Percentiles rank a stretch among this genome's conserved stretches.
Conservation (phyloP, 2,888 invertebrate species). For the Drosophila limbata region DNA sequence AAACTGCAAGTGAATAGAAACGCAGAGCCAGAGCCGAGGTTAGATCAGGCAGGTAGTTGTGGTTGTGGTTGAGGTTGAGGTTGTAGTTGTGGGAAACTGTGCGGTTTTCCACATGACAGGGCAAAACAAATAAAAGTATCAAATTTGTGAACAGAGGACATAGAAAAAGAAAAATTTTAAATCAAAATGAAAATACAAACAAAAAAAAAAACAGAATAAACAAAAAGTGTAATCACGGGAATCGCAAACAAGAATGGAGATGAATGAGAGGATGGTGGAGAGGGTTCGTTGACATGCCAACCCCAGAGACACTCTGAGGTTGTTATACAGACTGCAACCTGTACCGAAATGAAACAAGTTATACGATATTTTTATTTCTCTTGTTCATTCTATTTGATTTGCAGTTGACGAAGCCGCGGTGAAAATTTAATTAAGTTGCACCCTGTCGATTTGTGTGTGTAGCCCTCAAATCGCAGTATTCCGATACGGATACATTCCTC, state of each 20-base stretch:
- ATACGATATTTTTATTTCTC: slow-evolving; percentile 75
- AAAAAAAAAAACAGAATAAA: slow-evolving; percentile 11
- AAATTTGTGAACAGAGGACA: slow-evolving; percentile 50
- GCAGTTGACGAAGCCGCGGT: slow-evolving; percentile 78
- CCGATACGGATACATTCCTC: slow-evolving; percentile 27
- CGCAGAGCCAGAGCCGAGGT: slow-evolving; percentile 15
- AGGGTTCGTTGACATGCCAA: slow-evolving; percentile 66
- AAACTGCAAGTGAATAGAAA: slow-evolving; percentile 72
- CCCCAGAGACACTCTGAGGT: slow-evolving; percentile 41
- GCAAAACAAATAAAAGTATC: slow-evolving; percentile 75
- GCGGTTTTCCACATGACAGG: slow-evolving; percentile 65
- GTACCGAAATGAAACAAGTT: slow-evolving; percentile 73
- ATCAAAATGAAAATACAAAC: slow-evolving; percentile 21
- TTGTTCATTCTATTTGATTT: slow-evolving; percentile 44
- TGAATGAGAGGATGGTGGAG: slow-evolving; percentile 8
- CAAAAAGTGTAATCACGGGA: slow-evolving; percentile 67
- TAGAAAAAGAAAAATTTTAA: slow-evolving; percentile 25
- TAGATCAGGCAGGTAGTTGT: slow-evolving; percentile 49
- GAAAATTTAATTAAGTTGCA: slow-evolving; percentile 82
- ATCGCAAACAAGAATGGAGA: slow-evolving; percentile 64
- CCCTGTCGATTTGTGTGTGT: slow-evolving; percentile 42
- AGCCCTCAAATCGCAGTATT: slow-evolving; percentile 11
- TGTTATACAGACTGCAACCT: slow-evolving; percentile 51
- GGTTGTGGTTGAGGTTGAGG: slow-evolving; percentile 47
- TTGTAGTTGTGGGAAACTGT: slow-evolving; percentile 56